phyloP scores from a whole-genome alignment of 2,888 invertebrate species.

The Oscheius sp. region DNA sequence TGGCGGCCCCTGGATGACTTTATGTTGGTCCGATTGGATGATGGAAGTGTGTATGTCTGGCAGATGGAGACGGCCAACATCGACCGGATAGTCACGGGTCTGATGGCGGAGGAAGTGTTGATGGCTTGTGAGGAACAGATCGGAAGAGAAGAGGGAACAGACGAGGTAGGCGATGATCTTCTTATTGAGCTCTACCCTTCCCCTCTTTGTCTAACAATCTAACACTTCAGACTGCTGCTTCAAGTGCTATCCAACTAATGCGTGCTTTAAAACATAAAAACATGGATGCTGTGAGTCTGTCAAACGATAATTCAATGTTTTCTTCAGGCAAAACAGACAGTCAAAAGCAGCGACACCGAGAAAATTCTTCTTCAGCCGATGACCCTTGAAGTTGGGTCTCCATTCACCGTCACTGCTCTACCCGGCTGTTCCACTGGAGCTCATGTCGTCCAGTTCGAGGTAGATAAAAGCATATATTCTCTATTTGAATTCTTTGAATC shows the following conservation, averaged over 20 bases:
- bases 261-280: conserved; percentile 90
- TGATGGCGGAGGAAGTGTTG: conserved; percentile 87
- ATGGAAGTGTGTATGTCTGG: conserved; percentile 98
- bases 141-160: conserved; percentile 74
- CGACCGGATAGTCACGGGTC: conserved; percentile 92
- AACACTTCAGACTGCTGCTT: conserved; percentile 79
- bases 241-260: conserved; percentile 94
- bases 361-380: not conserved
- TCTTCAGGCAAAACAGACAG: conserved; percentile 24
- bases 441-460: conserved; percentile 52
- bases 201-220: no score
- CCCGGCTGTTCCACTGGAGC: conserved; percentile 51
- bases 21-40: conserved; percentile 94
- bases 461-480: not conserved
- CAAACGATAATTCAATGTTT: not conserved
- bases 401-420: conserved; percentile 42
- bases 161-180: conserved; percentile 75
- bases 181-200: no score
- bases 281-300: conserved; percentile 82
- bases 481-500: not conserved
- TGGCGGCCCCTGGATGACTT: conserved; percentile 88
- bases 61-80: conserved; percentile 99
- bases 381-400: conserved; percentile 28
- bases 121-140: conserved; percentile 89
- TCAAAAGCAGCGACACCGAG: conserved; percentile 4